phyloP scores from a whole-genome alignment of 2,797 vertebrate genomes.

The Intellagama lesueurii region DNA sequence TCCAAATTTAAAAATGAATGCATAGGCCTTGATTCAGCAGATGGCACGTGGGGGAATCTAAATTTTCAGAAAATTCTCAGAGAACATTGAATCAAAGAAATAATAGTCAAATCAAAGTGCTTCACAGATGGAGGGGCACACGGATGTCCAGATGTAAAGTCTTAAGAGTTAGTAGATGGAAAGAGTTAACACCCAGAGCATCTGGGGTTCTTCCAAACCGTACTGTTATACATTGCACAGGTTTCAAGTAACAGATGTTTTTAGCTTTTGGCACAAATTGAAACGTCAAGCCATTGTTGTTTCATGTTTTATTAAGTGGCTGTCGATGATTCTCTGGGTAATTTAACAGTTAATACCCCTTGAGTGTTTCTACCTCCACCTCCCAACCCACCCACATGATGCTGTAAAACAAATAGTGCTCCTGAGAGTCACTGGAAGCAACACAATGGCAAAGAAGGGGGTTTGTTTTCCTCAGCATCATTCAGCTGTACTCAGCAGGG shows the following conservation, averaged over 20 bases:
- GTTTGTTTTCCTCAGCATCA: neutral
- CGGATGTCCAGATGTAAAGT: constrained; percentile 46
- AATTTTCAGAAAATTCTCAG: neutral
- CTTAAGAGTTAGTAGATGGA: constrained; percentile 35
- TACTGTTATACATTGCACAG: neutral
- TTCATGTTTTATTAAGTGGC: constrained; percentile 37
- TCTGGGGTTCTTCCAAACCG: neutral
- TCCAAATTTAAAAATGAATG: too few relatives aligned
- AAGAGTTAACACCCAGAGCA: constrained; percentile 4
- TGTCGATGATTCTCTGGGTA: constrained; percentile 8
- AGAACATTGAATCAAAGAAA: neutral
- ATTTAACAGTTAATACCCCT: constrained; percentile 18
- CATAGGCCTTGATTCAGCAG: too few relatives aligned
- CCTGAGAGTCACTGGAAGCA: neutral
- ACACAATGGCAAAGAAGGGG: neutral
- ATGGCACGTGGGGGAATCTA: too few relatives aligned
- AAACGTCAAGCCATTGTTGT: neutral
- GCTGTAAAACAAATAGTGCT: neutral
- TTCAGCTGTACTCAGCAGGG: constrained; percentile 1
- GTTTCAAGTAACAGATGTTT: constrained; percentile 32
- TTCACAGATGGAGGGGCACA: constrained; percentile 50
- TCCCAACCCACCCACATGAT: neutral
- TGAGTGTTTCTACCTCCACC: neutral
- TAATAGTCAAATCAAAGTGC: constrained; percentile 13
- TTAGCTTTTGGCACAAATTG: constrained; percentile 11